phyloP scores from a whole-genome alignment of 2,888 invertebrate species.

The Drosophila emarginata region DNA sequence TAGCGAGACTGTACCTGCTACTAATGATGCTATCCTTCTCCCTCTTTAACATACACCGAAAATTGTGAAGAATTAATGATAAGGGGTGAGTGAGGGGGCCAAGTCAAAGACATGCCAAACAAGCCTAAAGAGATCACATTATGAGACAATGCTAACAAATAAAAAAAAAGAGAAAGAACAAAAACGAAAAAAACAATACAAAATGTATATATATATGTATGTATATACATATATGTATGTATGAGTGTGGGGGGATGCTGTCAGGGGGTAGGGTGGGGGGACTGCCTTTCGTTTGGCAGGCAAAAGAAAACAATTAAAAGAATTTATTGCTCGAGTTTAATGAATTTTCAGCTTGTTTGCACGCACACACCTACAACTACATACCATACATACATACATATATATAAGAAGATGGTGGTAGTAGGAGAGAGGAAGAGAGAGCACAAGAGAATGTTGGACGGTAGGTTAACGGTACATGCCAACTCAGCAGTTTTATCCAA shows the following conservation, averaged over 20 bases:
- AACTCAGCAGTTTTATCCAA: constrained; percentile 36
- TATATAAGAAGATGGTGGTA: neutral
- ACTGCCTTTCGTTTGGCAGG: constrained; percentile 6
- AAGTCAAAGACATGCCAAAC: constrained; percentile 38
- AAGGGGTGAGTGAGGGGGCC: constrained; percentile 9
- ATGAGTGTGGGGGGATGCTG: neutral
- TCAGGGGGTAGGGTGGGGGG: neutral
- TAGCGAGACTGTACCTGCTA: constrained; percentile 31
- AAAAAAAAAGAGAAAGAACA: constrained; percentile 9
- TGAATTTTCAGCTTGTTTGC: constrained; percentile 73
- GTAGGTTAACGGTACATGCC: constrained; percentile 5
- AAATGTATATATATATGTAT: constrained; percentile 1
- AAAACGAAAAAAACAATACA: constrained; percentile 10
- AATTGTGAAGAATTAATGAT: constrained; percentile 51
- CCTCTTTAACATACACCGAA: neutral
- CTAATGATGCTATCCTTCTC: constrained; percentile 20
- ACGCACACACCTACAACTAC: constrained; percentile 26
- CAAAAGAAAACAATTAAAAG: constrained; percentile 69
- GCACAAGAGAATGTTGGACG: too few relatives aligned
- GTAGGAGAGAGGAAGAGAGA: neutral
- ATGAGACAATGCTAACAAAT: neutral
- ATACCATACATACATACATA: neutral
- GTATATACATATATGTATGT: neutral
- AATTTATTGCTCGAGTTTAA: constrained; percentile 71
- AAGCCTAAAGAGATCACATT: constrained; percentile 16